Conservation (phyloP, 1,140 invertebrate genomes). For the Helicoverpa zea region DNA sequence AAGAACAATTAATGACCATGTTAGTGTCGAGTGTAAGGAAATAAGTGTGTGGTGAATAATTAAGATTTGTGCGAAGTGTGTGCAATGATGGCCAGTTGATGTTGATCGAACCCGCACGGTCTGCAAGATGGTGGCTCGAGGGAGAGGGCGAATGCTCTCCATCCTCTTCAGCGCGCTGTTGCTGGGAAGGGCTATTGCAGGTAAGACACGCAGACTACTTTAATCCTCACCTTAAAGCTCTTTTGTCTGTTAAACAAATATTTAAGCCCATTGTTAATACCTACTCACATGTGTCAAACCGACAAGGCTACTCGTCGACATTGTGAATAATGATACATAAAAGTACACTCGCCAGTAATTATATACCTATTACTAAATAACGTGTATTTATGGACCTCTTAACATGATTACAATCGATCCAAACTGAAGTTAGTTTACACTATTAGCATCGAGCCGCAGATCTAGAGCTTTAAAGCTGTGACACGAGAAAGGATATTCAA, state of each 20-base stretch:
- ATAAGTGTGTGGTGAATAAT: conserved; percentile 15
- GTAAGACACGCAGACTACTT: conserved; percentile 61
- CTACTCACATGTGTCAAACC: no score
- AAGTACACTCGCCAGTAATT: neutral
- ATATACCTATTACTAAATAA: neutral
- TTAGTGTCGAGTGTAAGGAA: conserved; percentile 1
- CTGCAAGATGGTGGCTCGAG: conserved; percentile 71
- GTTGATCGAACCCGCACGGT: conserved; percentile 44
- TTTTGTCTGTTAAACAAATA: no score
- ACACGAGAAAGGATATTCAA: conserved; percentile 35
- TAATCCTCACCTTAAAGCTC: neutral
- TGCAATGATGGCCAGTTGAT: conserved; percentile 66
- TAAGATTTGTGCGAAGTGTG: conserved; percentile 2
- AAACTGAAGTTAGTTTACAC: conserved; percentile 2
- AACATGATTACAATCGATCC: conserved; percentile 16
- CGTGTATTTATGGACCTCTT: neutral
- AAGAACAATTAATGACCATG: neutral
- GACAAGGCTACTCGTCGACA: neutral
- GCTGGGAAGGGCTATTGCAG: conserved; percentile 79
- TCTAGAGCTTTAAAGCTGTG: neutral
- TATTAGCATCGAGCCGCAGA: neutral
- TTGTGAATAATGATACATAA: neutral
- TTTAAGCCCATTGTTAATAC: no score
- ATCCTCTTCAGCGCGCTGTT: conserved; percentile 81
- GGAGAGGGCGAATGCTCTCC: conserved; percentile 71